phyloP scores from a whole-genome alignment of 2,113 vertebrate species.

The Vulpes vulpes region DNA sequence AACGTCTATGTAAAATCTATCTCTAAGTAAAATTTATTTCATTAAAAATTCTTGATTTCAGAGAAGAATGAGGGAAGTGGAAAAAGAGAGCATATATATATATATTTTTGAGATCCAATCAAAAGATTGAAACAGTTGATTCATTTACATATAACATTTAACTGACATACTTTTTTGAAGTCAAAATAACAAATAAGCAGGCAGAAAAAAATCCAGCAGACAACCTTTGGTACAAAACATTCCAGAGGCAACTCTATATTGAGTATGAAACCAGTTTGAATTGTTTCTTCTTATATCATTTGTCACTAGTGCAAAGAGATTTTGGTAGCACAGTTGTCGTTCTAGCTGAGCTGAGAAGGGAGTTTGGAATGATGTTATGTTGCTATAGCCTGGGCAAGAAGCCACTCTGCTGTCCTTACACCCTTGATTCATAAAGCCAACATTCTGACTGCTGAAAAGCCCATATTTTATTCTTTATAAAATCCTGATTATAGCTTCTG shows the following conservation, averaged over 20 bases:
- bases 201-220: slow-evolving; percentile 42
- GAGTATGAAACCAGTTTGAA: slow-evolving; percentile 66
- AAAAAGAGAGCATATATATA: background rate
- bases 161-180: background rate
- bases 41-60: slow-evolving; percentile 64
- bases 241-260: slow-evolving; percentile 42
- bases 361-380: background rate
- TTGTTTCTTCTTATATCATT: slow-evolving; percentile 51
- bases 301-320: slow-evolving; percentile 40
- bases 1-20: background rate
- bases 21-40: slow-evolving; percentile 14
- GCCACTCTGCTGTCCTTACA: background rate
- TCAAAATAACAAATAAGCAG: slow-evolving; percentile 42
- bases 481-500: slow-evolving; percentile 41
- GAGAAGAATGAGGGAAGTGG: slow-evolving; percentile 7
- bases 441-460: background rate
- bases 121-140: slow-evolving; percentile 22
- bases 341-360: slow-evolving; percentile 19
- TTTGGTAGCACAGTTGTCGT: background rate
- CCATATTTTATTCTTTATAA: background rate
- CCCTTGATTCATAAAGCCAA: background rate
- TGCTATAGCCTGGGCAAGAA: slow-evolving; percentile 33
- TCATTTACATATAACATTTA: slow-evolving; percentile 54
- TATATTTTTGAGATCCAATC: background rate
- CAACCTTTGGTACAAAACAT: slow-evolving; percentile 1